These are phyloP conservation scores for Trichechus manatus DNA, from an alignment of 2,113 vertebrate species.

Conservation along the genomic window DNA sequence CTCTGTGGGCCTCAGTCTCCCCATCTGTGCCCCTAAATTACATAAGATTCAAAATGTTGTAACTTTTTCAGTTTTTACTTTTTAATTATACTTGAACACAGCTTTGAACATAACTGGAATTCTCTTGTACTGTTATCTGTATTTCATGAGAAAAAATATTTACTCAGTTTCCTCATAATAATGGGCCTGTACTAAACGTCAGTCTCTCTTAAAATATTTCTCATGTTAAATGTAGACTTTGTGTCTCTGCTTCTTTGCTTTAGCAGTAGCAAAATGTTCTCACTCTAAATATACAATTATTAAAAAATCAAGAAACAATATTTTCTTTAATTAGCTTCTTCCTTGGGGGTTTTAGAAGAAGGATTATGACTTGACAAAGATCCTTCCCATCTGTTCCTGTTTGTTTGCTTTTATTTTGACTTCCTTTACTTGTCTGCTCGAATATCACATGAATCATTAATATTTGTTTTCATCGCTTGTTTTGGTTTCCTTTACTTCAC, in stretches of 20 bases:
- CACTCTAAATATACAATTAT: conserved; percentile 84
- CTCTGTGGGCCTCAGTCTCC: background rate
- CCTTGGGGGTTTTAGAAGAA: conserved; percentile 85
- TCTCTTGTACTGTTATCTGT: conserved; percentile 25
- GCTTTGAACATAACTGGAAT: conserved; percentile 26
- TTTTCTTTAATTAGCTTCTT: conserved; percentile 88
- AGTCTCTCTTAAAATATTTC: conserved; percentile 78
- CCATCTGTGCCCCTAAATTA: background rate
- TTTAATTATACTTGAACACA: conserved; percentile 31
- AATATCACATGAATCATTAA: conserved; percentile 87
- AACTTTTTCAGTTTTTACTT: conserved; percentile 14
- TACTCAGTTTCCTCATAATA: conserved; percentile 57
- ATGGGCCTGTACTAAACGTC: conserved; percentile 33
- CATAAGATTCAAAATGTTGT: background rate
- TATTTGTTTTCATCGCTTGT: conserved; percentile 86
- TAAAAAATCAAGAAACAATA: conserved; percentile 85
- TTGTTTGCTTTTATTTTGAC: conserved; percentile 90
- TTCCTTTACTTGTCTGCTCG: conserved; percentile 89
- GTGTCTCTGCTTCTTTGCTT: conserved; percentile 79
- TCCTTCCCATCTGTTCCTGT: conserved; percentile 88
- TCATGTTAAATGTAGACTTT: conserved; percentile 76
- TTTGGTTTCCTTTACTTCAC: conserved; percentile 88
- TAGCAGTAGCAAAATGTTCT: conserved; percentile 72
- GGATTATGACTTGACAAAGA: conserved; percentile 86
- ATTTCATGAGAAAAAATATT: conserved; percentile 70